Base-by-base conservation (phyloP, 2,797 vertebrate genomes). In the Neoniphon sammara region DNA sequence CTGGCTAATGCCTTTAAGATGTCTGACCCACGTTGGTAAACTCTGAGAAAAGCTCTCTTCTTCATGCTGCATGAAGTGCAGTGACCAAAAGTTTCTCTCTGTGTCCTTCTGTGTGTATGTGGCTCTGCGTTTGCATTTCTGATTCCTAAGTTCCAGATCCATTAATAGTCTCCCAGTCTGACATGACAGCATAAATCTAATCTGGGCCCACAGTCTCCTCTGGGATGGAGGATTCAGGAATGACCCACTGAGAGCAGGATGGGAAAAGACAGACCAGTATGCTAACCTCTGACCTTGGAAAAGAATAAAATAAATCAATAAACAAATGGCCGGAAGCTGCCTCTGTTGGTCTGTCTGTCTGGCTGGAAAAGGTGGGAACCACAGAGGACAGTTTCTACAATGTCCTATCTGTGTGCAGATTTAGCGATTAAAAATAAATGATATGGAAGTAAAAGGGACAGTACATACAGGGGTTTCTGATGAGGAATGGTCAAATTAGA, bases 231-330 rank as follows among this genome's bases (percentile, higher is more conserved):
- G 0, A 52, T 88, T 90, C 83, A 64, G 82, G 85, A 91, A 80
- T 0, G 49, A 77, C 70, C 68, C 64, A 39, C 66, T 80, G 66
- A 81, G 78, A 84, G 75, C 77, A 83, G 83, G 91, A 92, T 93
- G 92, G 90, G 91, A 93, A 93, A 77, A 62, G 73, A 50, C 53
- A 83, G 85, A 55, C 83, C 70, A 62, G 78, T 9, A 36, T 20
- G 4, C 75, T 61, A 61, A 87, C 80, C 87, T 87, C 75, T 92
- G 90, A 92, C 87, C 87, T 84, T 65, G 3, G 39, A 81, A 63
- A 49, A 46, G 72, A 91, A 91, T 85, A 87, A 90, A 86, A 87
- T 79, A 85, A 91, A 87, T 80, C 65, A 70, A 87, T 82, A 92
- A 90, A 90, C 85, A 91, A 89, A 56, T 7, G 80, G 21, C 78